Evolutionary conservation across 2,113 vertebrate genomes (phyloP), one percentile per base, ranked within the genome.

Genomic region (Sinocyclocheilus anshuiensis): DNA sequence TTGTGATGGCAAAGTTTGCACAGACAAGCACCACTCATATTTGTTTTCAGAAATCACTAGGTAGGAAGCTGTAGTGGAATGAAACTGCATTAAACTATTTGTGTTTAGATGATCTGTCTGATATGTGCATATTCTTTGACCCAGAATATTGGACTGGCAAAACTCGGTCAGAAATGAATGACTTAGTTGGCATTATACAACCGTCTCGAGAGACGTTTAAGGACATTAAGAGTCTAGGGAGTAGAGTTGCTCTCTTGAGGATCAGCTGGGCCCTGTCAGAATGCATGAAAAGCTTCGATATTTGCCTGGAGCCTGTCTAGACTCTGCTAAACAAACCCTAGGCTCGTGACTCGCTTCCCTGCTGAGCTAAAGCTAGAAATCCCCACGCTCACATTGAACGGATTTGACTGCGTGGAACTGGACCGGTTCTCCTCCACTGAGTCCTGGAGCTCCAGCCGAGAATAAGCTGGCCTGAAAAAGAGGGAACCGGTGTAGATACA

Each of bases 311-410:
- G 81, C 26, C 7, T 6, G 63, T 83, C 81, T 83, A 83, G 81
- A 83, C 81, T 83, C 85, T 53, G 18, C 71, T 48, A 76, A 81
- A 86, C 67, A 85, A 69, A 55, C 76, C 61, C 36, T 63, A 78
- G 75, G 26, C 84, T 42, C 57, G 55, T 84, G 72, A 75, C 65
- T 72, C 39, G 16, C 67, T 72, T 75, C 69, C 85, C 69, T 65
- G 69, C 85, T 82, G 85, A 86, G 78, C 77, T 82, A 57, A 82
- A 81, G 78, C 77, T 82, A 86, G 67, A 82, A 74, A 83, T 45
- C 24, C 42, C 63, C 81, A 83, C 10, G 11, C 81, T 83, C 42
- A 81, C n/a, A 86, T 59, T 76, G 78, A 75, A 81, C 18, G 6
- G 36, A 82, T 63, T 59, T 45, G 78, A 75, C 85, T 81, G 55